Conservation (phyloP, 2,888 invertebrate species). For the Adineta ricciae region DNA sequence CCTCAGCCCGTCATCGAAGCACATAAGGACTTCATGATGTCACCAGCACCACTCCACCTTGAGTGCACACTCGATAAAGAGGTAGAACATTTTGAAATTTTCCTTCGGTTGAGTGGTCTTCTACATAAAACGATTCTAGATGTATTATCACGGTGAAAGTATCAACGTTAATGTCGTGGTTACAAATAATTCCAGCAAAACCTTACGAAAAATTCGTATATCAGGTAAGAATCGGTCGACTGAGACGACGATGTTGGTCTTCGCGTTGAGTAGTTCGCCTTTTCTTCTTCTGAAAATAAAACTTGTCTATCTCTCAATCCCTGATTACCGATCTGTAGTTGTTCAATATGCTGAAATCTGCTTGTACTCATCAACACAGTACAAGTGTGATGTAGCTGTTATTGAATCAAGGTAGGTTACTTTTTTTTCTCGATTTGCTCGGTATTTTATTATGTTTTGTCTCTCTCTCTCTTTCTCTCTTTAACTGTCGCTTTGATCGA, state of each 20-base stretch:
- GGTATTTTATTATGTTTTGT: neutral
- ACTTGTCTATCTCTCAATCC: neutral
- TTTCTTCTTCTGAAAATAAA: no score
- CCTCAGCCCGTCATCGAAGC: constrained; percentile 94
- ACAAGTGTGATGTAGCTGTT: constrained; percentile 69
- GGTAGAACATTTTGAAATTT: constrained; percentile 47
- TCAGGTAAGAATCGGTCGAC: constrained; percentile 52
- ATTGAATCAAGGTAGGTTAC: neutral
- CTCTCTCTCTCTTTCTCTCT: no score
- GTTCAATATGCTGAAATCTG: constrained; percentile 98
- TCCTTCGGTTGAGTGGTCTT: neutral
- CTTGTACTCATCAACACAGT: constrained; percentile 95
- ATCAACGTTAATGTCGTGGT: constrained; percentile 97
- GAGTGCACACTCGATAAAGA: constrained; percentile 97
- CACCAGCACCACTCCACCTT: constrained; percentile 88
- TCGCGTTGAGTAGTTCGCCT: no score
- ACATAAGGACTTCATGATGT: constrained; percentile 99
- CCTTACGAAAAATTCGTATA: constrained; percentile 91
- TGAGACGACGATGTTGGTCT: neutral
- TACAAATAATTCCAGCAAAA: constrained; percentile 96
- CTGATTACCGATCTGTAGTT: constrained; percentile 53
- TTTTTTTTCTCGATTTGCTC: neutral
- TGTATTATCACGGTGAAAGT: constrained; percentile 80
- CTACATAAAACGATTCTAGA: constrained; percentile 46
- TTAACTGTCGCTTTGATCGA: neutral